Conservation (phyloP, 2,797 vertebrate genomes). For the Epinephelus malabaricus region DNA sequence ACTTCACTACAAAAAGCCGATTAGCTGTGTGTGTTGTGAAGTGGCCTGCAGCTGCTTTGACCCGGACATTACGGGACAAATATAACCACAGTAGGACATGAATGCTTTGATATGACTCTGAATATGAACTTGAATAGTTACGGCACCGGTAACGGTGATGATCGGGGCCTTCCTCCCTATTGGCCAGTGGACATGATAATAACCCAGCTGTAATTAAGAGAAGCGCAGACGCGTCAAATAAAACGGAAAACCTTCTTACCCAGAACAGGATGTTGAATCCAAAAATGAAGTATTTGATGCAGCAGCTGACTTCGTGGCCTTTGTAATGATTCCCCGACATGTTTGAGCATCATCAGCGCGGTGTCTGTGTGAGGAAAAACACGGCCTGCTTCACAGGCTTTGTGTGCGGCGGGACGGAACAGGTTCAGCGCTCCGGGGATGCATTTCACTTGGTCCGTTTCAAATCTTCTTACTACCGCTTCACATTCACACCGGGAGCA, state of each 20-base stretch:
- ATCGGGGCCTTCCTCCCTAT: constrained; percentile 36
- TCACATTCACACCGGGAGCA: background rate
- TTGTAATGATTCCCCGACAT: constrained; percentile 98
- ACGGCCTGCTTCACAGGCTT: constrained; percentile 78
- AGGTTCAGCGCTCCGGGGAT: constrained; percentile 69
- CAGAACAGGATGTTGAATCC: constrained; percentile 99
- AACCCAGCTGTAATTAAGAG: background rate
- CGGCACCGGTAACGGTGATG: background rate
- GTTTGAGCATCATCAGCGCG: constrained; percentile 88
- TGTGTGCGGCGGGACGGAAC: constrained; percentile 70
- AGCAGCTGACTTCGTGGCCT: constrained; percentile 99
- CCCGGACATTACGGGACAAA: background rate
- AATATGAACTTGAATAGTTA: background rate
- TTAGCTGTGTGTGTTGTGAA: constrained; percentile 48
- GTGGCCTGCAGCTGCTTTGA: constrained; percentile 33
- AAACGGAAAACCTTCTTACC: constrained; percentile 85
- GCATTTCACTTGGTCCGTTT: constrained; percentile 56
- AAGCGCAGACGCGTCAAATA: background rate
- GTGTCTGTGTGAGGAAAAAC: constrained; percentile 44
- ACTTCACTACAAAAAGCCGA: constrained; percentile 65
- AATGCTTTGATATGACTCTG: background rate
- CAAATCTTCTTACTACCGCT: background rate
- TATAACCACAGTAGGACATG: fast-evolving
- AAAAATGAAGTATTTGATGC: constrained; percentile 99
- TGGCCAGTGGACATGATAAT: constrained; percentile 5